Percentiles rank a stretch among this genome's conserved stretches.
These are phyloP conservation scores for Festucalex cinctus DNA, from an alignment of 2,113 vertebrate genomes.

Conservation along the genomic window DNA sequence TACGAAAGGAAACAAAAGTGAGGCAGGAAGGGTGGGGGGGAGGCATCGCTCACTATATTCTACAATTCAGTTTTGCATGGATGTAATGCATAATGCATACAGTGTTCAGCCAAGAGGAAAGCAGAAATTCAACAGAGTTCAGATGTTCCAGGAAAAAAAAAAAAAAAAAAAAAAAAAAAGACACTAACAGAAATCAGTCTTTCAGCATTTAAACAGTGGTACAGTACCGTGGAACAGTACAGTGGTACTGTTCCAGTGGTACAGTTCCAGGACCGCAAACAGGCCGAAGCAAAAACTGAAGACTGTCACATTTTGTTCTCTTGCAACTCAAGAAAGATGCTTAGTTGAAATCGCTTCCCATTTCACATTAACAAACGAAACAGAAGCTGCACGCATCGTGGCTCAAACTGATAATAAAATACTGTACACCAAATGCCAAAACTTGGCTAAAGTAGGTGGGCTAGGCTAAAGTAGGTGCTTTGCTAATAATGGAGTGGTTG, in stretches of 20 bases:
- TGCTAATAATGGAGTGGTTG: constrained; percentile 23
- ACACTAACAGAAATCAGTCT: constrained; percentile 44
- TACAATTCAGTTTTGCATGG: constrained; percentile 18
- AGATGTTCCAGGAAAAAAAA: constrained; percentile 26
- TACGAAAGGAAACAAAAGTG: constrained; percentile 17
- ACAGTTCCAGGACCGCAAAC: constrained; percentile 3
- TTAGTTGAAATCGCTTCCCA: constrained; percentile 47
- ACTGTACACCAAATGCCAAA: constrained; percentile 28
- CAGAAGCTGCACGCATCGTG: constrained; percentile 34
- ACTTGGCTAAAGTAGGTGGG: too few relatives aligned
- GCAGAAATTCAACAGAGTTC: constrained; percentile 43
- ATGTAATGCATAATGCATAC: constrained; percentile 26
- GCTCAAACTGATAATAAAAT: constrained; percentile 35
- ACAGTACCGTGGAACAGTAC: too few relatives aligned
- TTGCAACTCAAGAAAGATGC: constrained; percentile 29
- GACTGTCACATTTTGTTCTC: constrained; percentile 35
- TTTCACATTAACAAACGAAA: constrained; percentile 63
- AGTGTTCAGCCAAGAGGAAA: constrained; percentile 8
- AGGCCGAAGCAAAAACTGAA: constrained; percentile 19
- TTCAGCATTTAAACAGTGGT: background rate
- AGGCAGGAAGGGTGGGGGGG: too few relatives aligned
- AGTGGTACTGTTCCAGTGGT: constrained; percentile 25
- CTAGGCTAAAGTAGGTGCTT: constrained; percentile 12
- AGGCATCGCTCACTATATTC: constrained; percentile 14
- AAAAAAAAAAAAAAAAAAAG: constrained; percentile 35